These are phyloP conservation scores for Melanocharis versteri DNA, from an alignment of 2,113 vertebrate genomes.

Conservation along the genomic window DNA sequence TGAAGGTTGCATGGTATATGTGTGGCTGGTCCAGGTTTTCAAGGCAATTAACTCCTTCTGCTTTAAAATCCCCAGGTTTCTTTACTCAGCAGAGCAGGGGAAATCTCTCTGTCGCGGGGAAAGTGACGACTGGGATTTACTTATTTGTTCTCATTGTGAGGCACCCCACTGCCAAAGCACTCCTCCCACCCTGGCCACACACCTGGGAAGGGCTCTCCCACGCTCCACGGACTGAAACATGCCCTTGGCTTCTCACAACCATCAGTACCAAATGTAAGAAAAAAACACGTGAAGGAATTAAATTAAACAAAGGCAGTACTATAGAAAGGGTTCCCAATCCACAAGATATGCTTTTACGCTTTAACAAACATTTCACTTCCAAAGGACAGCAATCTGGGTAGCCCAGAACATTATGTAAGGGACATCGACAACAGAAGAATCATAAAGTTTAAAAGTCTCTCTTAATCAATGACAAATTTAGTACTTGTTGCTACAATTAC, in stretches of 20 bases:
- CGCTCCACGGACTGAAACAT: background rate
- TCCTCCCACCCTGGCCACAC: background rate
- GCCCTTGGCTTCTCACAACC: background rate
- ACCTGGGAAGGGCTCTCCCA: background rate
- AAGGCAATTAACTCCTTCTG: background rate
- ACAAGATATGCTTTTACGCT: background rate
- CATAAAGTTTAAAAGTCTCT: slow-evolving; percentile 77
- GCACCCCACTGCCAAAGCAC: background rate
- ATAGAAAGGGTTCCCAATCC: background rate
- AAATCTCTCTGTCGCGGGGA: background rate
- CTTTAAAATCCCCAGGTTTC: background rate
- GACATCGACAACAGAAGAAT: slow-evolving; percentile 60
- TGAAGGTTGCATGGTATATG: background rate
- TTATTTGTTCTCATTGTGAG: rapidly evolving
- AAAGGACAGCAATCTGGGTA: slow-evolving; percentile 55
- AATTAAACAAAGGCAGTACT: slow-evolving; percentile 16
- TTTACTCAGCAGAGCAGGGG: background rate
- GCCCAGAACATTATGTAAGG: slow-evolving; percentile 25
- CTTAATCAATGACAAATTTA: slow-evolving; percentile 81
- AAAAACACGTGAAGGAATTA: slow-evolving; percentile 5
- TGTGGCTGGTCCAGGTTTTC: background rate
- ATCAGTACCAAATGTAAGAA: background rate
- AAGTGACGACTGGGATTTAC: background rate
- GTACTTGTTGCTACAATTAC: slow-evolving; percentile 82
- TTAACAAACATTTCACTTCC: slow-evolving; percentile 61